A percentile compares a stretch with the other conserved stretches of the same genome.
phyloP scores from a whole-genome alignment of 2,888 invertebrate genomes.

The Drosophila ochracea region DNA sequence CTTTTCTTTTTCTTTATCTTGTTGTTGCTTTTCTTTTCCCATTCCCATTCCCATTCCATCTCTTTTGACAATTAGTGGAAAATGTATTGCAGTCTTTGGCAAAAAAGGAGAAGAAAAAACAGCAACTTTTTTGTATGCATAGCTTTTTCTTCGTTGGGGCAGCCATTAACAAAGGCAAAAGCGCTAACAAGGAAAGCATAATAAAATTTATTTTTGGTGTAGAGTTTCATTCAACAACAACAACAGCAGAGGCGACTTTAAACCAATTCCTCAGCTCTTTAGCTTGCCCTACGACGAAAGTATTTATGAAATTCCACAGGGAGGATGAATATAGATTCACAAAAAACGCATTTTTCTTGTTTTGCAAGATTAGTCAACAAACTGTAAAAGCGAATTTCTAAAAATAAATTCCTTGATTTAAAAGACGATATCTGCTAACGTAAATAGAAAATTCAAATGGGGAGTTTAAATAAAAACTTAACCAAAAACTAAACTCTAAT shows the following conservation, averaged over 20 bases:
- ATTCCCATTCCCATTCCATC: no score
- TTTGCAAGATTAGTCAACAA: background rate
- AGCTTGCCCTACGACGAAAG: background rate
- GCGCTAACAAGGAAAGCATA: background rate
- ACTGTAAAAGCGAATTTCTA: background rate
- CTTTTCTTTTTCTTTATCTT: no score
- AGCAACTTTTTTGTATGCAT: background rate
- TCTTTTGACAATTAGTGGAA: constrained; percentile 7
- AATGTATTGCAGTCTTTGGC: constrained; percentile 1
- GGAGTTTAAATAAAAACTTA: background rate
- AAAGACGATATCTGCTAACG: background rate
- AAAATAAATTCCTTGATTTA: background rate
- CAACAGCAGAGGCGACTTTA: no score
- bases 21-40: background rate
- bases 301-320: background rate
- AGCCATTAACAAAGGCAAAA: background rate
- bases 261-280: no score
- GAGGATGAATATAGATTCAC: background rate
- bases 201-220: background rate
- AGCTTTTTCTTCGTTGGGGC: background rate
- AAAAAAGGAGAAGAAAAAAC: background rate
- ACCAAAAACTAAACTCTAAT: no score
- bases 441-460: background rate
- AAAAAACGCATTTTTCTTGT: background rate
- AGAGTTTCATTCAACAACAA: background rate